A percentile compares a stretch with the other conserved stretches of the same genome.
phyloP scores from a whole-genome alignment of 2,113 vertebrate species.

The Butorides virescens region DNA sequence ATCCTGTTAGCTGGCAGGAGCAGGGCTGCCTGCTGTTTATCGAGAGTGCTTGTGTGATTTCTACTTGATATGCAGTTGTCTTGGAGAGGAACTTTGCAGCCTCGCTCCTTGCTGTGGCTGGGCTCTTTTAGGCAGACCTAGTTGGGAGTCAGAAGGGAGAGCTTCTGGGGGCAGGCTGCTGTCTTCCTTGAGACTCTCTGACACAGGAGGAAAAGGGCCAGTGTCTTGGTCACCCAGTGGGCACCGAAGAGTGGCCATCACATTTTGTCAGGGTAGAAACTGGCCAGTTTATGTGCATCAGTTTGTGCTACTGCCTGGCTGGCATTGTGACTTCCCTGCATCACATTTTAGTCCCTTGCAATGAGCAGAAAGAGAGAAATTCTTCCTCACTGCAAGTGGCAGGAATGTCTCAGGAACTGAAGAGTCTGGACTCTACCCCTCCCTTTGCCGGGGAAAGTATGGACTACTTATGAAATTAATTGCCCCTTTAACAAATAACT shows the following conservation, averaged over 20 bases:
- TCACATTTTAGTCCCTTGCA: neutral
- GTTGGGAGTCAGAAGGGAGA: neutral
- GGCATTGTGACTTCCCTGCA: accelerated
- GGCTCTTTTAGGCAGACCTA: neutral
- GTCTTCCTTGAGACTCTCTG: neutral
- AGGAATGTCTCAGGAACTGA: neutral
- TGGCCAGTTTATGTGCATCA: accelerated
- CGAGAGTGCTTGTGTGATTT: constrained; percentile 52
- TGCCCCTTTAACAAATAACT: neutral
- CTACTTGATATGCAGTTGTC: constrained; percentile 34
- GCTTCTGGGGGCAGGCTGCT: neutral
- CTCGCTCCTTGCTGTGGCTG: neutral
- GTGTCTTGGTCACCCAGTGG: neutral
- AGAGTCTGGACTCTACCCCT: neutral
- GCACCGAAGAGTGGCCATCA: accelerated
- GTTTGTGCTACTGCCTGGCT: neutral
- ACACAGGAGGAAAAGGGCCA: too few relatives aligned
- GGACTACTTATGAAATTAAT: neutral
- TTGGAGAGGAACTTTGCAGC: neutral
- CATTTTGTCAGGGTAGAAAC: accelerated
- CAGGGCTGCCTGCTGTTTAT: constrained; percentile 53
- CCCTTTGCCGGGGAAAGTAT: neutral
- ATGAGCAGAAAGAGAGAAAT: neutral
- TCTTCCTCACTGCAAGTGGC: neutral
- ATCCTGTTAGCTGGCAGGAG: constrained; percentile 62